Evolutionary conservation across 2,888 invertebrate species (phyloP).

Genomic region (Phortica okadai): DNA sequence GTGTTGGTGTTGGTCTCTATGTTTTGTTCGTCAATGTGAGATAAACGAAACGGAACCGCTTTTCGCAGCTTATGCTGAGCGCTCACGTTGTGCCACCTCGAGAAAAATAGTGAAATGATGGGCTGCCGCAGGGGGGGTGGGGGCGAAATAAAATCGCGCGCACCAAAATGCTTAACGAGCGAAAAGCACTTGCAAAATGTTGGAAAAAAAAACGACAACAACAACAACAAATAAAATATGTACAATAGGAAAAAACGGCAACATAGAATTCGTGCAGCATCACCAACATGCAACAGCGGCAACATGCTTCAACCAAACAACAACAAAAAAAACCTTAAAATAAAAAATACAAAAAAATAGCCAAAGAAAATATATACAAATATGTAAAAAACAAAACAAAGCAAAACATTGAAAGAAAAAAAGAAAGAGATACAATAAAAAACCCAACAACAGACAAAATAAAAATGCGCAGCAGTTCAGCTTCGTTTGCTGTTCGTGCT

Average conservation of each 20-base stretch:
- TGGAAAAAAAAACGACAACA: conserved; percentile 43
- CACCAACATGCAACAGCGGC: conserved; percentile 46
- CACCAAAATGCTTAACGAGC: conserved; percentile 72
- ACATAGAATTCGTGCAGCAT: conserved; percentile 73
- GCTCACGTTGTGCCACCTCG: conserved; percentile 44
- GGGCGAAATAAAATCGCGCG: conserved; percentile 48
- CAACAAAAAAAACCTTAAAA: background rate
- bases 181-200: conserved; percentile 69
- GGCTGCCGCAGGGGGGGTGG: conserved; percentile 49
- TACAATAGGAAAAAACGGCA: conserved; percentile 59
- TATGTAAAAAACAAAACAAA: conserved; percentile 32
- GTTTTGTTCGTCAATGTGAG: conserved; percentile 43
- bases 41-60: conserved; percentile 72
- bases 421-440: conserved; percentile 46
- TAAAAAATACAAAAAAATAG: conserved; percentile 49
- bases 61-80: conserved; percentile 57
- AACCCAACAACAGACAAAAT: conserved; percentile 60
- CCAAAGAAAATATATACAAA: conserved; percentile 29
- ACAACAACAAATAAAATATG: conserved; percentile 59
- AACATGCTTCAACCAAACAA: conserved; percentile 22
- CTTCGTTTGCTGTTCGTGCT: conserved; percentile 70
- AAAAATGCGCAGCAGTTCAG: conserved; percentile 59
- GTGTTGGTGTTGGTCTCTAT: background rate
- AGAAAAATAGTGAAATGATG: conserved; percentile 49
- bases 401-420: conserved; percentile 34